These are phyloP conservation scores for Drosophila ogumai DNA, from an alignment of 1,140 invertebrate genomes.

Conservation along the genomic window DNA sequence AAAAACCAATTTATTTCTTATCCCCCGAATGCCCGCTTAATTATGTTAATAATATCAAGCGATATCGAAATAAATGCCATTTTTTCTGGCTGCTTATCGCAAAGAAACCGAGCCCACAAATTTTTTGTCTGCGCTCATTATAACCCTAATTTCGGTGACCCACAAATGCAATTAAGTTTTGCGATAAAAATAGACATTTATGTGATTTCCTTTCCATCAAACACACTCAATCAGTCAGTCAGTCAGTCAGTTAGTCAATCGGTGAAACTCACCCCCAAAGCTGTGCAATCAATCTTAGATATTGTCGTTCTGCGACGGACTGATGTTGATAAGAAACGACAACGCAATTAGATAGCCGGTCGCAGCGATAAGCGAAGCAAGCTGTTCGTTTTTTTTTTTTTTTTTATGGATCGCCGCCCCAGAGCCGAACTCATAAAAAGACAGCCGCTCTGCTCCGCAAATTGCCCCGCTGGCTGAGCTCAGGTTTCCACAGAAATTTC, in stretches of 20 bases:
- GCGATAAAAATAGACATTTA: conserved; percentile 78
- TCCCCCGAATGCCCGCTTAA: neutral
- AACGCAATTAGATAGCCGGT: conserved; percentile 75
- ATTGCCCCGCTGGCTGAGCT: conserved; percentile 34
- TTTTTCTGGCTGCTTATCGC: conserved; percentile 28
- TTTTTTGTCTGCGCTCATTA: conserved; percentile 52
- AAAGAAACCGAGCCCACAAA: conserved; percentile 33
- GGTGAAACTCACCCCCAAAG: conserved; percentile 32
- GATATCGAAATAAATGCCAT: conserved; percentile 23
- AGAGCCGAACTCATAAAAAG: conserved; percentile 74
- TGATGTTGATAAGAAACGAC: conserved; percentile 75
- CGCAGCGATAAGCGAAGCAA: conserved; percentile 54
- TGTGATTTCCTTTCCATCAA: conserved; percentile 65
- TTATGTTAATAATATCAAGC: conserved; percentile 28
- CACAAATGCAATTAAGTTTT: conserved; percentile 77
- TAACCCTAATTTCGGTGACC: conserved; percentile 70
- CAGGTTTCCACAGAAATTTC: conserved; percentile 65
- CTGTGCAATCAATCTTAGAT: conserved; percentile 77
- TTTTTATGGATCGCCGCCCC: conserved; percentile 60
- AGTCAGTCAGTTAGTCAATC: conserved; percentile 1
- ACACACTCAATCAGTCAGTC: conserved; percentile 16
- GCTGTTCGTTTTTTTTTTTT: conserved; percentile 4
- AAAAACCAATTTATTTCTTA: conserved; percentile 1
- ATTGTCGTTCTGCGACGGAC: conserved; percentile 59
- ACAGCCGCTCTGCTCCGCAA: conserved; percentile 46